Conservation (phyloP, 2,113 vertebrate species). For the Salminus brasiliensis region DNA sequence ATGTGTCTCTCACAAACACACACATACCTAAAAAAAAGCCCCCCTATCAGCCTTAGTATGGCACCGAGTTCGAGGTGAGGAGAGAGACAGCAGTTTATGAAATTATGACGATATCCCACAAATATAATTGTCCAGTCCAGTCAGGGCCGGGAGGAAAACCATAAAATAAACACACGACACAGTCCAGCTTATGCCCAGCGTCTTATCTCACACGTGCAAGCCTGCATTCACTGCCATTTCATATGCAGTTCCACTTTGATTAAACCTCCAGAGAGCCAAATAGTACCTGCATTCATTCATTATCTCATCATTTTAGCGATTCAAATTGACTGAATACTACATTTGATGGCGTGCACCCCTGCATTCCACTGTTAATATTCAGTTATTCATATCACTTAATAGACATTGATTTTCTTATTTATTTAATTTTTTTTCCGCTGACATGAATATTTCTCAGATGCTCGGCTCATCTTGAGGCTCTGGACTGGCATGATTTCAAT, state of each 20-base stretch:
- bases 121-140: background rate
- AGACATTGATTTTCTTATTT: conserved; percentile 9
- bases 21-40: background rate
- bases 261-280: background rate
- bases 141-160: background rate
- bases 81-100: conserved; percentile 5
- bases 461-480: background rate
- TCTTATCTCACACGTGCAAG: conserved; percentile 8
- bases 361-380: background rate
- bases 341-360: background rate
- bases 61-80: background rate
- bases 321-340: background rate
- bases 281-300: conserved; percentile 9
- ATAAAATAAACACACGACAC: background rate
- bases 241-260: conserved; percentile 25
- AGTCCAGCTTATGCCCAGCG: conserved; percentile 4
- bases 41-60: background rate
- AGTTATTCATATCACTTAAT: conserved; percentile 13
- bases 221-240: background rate
- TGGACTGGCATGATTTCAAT: background rate
- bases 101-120: conserved; percentile 30
- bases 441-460: background rate
- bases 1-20: background rate
- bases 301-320: background rate
- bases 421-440: conserved; percentile 26